phyloP scores from a whole-genome alignment of 2,113 vertebrate genomes.

The Tupaia tana region DNA sequence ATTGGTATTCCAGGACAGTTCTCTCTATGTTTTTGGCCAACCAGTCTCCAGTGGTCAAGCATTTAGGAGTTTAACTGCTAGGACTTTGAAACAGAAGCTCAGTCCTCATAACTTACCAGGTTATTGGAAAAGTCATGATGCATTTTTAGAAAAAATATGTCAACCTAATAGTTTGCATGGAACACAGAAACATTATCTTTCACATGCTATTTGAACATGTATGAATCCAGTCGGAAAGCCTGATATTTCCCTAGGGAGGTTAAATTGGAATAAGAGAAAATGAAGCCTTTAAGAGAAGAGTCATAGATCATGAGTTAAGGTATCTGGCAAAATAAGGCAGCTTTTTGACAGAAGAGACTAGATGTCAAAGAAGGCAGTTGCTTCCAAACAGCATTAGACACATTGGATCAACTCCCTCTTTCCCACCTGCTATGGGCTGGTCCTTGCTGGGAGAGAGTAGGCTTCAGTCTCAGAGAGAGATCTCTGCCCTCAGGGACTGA shows the following conservation, averaged over 20 bases:
- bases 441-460: background rate
- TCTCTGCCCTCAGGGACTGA: background rate
- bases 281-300: background rate
- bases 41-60: background rate
- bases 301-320: background rate
- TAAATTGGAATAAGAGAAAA: background rate
- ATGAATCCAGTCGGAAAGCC: background rate
- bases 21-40: background rate
- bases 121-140: too few relatives aligned
- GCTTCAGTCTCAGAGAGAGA: background rate
- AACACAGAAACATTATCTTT: background rate
- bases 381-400: background rate
- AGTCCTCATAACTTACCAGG: background rate
- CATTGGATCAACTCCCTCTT: background rate
- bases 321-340: background rate
- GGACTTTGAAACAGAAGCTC: background rate
- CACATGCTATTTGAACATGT: background rate
- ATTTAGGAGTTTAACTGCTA: background rate
- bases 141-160: too few relatives aligned
- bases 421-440: background rate
- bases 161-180: background rate
- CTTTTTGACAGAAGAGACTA: background rate
- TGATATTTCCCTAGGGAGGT: background rate
- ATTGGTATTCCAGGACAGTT: background rate
- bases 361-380: background rate